Percentiles rank a stretch among this genome's conserved stretches.
Evolutionary conservation across 2,113 vertebrate species (phyloP).

Genomic region (Nicator chloris): DNA sequence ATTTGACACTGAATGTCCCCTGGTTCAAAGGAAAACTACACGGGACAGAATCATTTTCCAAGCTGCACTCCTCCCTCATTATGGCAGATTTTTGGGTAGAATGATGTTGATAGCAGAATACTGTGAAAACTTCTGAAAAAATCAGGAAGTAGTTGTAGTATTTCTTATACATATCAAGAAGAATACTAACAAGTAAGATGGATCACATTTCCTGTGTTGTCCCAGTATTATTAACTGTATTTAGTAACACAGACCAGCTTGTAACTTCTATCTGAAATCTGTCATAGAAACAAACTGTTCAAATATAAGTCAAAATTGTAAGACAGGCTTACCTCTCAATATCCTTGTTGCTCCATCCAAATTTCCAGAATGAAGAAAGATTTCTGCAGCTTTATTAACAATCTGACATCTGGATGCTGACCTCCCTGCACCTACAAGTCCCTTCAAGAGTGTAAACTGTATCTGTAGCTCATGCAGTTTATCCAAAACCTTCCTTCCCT

Average conservation of each 20-base stretch:
- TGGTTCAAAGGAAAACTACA: not conserved
- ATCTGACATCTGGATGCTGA: conserved; percentile 81
- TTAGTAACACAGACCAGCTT: not conserved
- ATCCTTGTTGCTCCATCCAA: conserved; percentile 81
- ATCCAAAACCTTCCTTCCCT: conserved; percentile 87
- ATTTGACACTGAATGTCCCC: not conserved
- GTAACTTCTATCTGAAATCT: not conserved
- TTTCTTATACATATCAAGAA: not conserved
- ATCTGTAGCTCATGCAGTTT: conserved; percentile 77
- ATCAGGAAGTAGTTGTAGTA: not conserved
- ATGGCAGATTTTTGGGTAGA: not conserved
- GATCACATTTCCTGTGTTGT: not conserved
- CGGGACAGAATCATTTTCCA: not conserved
- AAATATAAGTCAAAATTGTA: not conserved
- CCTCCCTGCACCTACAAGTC: conserved; percentile 77
- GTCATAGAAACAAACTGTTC: not conserved
- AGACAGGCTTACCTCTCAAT: conserved; percentile 79
- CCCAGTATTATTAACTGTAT: not conserved
- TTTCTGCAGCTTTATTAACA: conserved; percentile 86
- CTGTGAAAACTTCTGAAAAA: not conserved
- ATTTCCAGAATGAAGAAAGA: conserved; percentile 83
- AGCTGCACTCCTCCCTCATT: not conserved
- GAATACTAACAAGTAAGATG: not conserved
- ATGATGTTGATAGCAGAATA: not conserved
- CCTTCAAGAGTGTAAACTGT: conserved; percentile 81